Conservation (phyloP, 2,888 invertebrate genomes). For the Nebria salina region DNA sequence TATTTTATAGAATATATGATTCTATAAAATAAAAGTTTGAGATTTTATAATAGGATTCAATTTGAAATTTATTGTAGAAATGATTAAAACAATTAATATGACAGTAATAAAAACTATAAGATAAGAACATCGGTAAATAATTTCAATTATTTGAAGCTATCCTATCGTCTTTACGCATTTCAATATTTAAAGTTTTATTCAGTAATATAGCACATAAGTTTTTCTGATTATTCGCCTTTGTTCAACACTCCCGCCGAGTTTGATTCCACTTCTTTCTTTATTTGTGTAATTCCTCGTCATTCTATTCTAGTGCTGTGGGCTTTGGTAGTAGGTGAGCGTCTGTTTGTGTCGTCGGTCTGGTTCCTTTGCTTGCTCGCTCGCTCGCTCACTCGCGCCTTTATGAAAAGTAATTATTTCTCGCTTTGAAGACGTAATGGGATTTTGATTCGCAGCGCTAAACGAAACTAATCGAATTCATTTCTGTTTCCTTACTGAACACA, state of each 20-base stretch:
- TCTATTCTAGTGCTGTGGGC: conserved; percentile 13
- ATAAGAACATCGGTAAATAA: no score
- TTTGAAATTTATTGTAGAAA: no score
- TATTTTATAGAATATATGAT: no score
- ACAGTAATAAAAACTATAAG: no score
- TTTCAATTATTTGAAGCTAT: no score
- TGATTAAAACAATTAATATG: no score
- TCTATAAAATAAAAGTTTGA: no score
- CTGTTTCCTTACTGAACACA: conserved; percentile 41
- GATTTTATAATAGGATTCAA: no score
- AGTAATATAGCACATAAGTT: no score
- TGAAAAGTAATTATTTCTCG: conserved; percentile 46
- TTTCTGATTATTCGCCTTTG: background rate
- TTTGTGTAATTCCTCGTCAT: conserved; percentile 9
- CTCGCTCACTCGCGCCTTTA: conserved; percentile 24
- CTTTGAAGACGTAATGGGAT: conserved; percentile 45
- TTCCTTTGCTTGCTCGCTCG: background rate
- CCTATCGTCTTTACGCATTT: no score
- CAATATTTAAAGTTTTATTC: no score
- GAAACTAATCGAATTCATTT: conserved; percentile 46
- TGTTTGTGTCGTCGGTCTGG: conserved; percentile 19
- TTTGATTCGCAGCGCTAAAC: conserved; percentile 45
- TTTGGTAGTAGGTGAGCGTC: background rate
- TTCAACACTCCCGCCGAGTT: background rate
- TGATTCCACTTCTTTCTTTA: background rate